These are phyloP conservation scores for Lasioglossum lativentre DNA, from an alignment of 2,888 invertebrate species.

Conservation along the genomic window DNA sequence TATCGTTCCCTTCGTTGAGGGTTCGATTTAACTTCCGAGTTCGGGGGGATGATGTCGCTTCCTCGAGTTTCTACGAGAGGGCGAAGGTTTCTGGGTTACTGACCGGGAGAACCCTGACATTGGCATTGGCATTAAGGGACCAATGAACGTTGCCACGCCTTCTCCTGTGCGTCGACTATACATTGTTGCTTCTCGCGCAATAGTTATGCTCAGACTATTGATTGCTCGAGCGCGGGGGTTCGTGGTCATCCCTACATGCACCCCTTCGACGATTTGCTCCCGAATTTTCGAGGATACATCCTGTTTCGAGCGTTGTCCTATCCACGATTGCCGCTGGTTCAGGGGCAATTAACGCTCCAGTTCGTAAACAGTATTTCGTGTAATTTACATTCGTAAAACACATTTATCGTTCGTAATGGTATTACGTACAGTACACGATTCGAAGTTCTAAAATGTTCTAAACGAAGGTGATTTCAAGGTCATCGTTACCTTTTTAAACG, in stretches of 20 bases:
- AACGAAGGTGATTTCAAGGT: too few relatives aligned
- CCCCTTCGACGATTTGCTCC: neutral
- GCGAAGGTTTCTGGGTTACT: slow-evolving; percentile 66
- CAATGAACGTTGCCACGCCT: slow-evolving; percentile 79
- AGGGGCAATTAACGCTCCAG: too few relatives aligned
- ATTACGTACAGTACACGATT: too few relatives aligned
- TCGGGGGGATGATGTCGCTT: slow-evolving; percentile 10
- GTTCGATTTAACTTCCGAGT: neutral
- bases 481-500: too few relatives aligned
- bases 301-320: too few relatives aligned
- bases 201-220: slow-evolving; percentile 62
- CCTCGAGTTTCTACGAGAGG: neutral
- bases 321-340: too few relatives aligned
- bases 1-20: neutral
- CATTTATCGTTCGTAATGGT: too few relatives aligned
- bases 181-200: slow-evolving; percentile 67
- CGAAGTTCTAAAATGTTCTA: too few relatives aligned
- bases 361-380: too few relatives aligned
- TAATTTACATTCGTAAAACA: too few relatives aligned
- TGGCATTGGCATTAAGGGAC: slow-evolving; percentile 80
- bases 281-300: neutral
- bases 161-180: slow-evolving; percentile 68
- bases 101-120: slow-evolving; percentile 79
- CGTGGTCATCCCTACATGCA: neutral
- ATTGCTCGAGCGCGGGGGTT: slow-evolving; percentile 43